Base-by-base conservation (phyloP, 2,888 invertebrate genomes). In the Volucella inflata region DNA sequence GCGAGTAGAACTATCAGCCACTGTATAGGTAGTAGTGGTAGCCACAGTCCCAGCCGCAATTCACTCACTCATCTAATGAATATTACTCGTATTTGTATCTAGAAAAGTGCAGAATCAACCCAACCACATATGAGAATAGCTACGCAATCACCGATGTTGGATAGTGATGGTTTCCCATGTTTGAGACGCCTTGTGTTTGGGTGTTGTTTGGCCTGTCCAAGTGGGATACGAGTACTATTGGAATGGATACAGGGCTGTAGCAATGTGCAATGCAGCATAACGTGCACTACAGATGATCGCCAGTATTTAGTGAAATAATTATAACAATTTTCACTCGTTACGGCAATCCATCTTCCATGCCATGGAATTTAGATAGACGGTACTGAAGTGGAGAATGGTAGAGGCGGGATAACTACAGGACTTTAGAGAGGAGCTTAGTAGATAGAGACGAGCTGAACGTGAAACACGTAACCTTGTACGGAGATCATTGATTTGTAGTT, bases 271-370 rank as follows among this genome's bases (percentile, higher is more conserved):
- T 75, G 80, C 36, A 79, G 79, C 80, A 84, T 80, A 79, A 79
- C 76, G 72, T 76, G 72, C 81, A 67, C 85, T 76, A 68, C 81
- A 77, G 60, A 81, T 81, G 85, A 85, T 81, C 81, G 72, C 81
- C 81, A 77, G 85, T 85, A 81, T 85, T 85, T 85, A 81, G 81
- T 77, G 62, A 85, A 85, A 81, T 85, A 85, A 81, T 85, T 85
- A 81, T 85, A 85, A 85, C 85, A 85, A 85, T 85, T 85, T 81
- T 72, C 85, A 85, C 81, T 85, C 85, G 85, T 68, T 85, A 85
- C 80, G 85, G 81, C 85, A 85, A 85, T 81, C 71, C 68, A 76
- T 84, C 75, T 76, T 53, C 38, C 44, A 42, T 71, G 57, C 46
- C 30, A 42, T 75, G 75, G 84, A 71, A 80, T 80, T 59, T 21